Percentiles rank a stretch among this genome's conserved stretches.
phyloP scores from a whole-genome alignment of 1,140 invertebrate genomes.

The Scaptomyza montana region DNA sequence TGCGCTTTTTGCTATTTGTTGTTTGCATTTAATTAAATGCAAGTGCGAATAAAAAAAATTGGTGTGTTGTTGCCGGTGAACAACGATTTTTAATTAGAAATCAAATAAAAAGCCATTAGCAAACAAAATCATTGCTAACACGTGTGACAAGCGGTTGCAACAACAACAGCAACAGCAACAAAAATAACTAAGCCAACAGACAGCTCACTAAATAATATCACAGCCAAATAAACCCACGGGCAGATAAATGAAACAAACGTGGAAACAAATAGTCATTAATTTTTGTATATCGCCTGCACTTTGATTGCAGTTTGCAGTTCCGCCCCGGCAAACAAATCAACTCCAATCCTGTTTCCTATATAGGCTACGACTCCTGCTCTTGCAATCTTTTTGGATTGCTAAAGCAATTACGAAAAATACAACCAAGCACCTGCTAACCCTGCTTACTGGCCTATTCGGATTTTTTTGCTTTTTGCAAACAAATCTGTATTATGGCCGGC shows the following conservation, averaged over 20 bases:
- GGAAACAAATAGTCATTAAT: conserved; percentile 70
- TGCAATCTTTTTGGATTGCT: conserved; percentile 9
- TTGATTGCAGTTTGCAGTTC: conserved; percentile 62
- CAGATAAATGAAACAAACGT: conserved; percentile 35
- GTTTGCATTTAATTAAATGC: conserved; percentile 79
- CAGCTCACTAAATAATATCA: conserved; percentile 14
- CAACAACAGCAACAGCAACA: conserved; percentile 29
- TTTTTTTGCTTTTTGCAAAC: conserved; percentile 59
- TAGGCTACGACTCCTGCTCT: neutral
- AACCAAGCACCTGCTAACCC: conserved; percentile 23
- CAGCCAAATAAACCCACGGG: neutral
- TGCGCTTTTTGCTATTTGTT: conserved; percentile 70
- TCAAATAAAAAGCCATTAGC: conserved; percentile 68
- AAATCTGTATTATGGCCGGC: conserved; percentile 54
- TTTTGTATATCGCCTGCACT: conserved; percentile 48
- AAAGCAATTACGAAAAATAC: conserved; percentile 66
- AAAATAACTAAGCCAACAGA: conserved; percentile 12
- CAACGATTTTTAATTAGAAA: conserved; percentile 76
- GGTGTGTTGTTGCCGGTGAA: conserved; percentile 11
- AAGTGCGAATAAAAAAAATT: conserved; percentile 40
- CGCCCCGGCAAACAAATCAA: conserved; percentile 60
- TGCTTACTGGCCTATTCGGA: conserved; percentile 37
- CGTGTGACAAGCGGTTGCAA: conserved; percentile 58
- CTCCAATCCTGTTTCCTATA: conserved; percentile 6
- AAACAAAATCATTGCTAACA: conserved; percentile 71